Base-by-base conservation (phyloP, 2,797 vertebrate genomes). In the Rhinogobio ventralis region DNA sequence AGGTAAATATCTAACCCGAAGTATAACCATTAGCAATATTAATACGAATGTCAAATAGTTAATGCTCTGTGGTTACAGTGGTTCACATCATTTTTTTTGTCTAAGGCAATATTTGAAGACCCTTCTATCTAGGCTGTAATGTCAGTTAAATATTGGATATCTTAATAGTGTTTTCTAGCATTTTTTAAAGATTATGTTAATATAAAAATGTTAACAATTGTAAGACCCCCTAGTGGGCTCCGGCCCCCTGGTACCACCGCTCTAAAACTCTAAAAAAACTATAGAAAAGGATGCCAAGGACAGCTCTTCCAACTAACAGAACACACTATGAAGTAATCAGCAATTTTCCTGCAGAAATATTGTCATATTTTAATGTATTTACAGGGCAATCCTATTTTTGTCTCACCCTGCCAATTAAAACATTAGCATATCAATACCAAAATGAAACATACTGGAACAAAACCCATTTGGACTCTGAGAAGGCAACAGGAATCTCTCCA, bases 401-500 rank as follows among this genome's bases (percentile, higher is more conserved):
- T 33, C 19, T 23, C 19, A 25, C 39, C 45, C 46, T 60, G 77
- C 76, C 86, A 85, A 77, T 85, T 87, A 83, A 53, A 28, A 45
- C 73, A 86, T 87, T 86, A 87, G 82, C 84, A 86, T 87, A 82
- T 57, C 68, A 39, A 82, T 30, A 82, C 76, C 57, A 64, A 76
- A 76, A 85, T 75, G 68, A 83, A 83, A 81, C 81, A 11, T 64
- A 42, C 28, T 23, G 67, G 67, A 83, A 72, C 82, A 51, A 66
- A 42, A 72, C 68, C 66, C 69, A 46, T 60, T 60, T 33, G 79
- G 75, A 78, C 78, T 73, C 28, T 20, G 55, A 79, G 62, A 80
- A 69, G 46, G 82, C 69, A 75, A 83, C 79, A 67, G 76, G 73
- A 85, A 82, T 49, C 36, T 76, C 46, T 85, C 45, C 28, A 62